Evolutionary conservation across 2,797 vertebrate species (phyloP), one percentile per base, ranked within the genome.

Genomic region (Chrosomus eos): DNA sequence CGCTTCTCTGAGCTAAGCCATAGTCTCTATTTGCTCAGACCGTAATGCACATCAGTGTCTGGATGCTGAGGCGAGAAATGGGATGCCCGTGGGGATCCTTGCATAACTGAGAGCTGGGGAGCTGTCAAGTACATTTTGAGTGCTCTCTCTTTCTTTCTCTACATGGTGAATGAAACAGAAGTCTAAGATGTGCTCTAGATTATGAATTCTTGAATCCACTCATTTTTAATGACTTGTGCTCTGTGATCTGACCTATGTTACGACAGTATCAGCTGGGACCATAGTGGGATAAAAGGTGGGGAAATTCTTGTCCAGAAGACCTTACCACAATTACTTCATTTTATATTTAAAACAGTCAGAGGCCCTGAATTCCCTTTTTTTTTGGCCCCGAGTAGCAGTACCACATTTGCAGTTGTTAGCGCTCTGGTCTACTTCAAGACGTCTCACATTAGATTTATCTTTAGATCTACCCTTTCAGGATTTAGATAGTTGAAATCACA

Each of bases 51-150:
- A 79, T 82, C 64, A 71, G 48, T 40, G 19, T 66, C 62, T 82
- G 40, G 26, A 70, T 82, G 70, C 33, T 74, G 85, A 82, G 84
- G 75, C 68, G 23, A 53, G 77, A 74, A 36, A 68, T 31, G 11
- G 45, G 45, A n/a, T 74, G 31, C 62, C 72, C 70, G 31, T 68
- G 78, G 73, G 62, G 38, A 66, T 62, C 53, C 81, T 74, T 86
- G 84, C 51, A 38, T 84, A 75, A 83, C 53, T n/a, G 60, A 81
- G 73, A 79, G 55, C 48, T 40, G 66, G 85, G 86, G 55, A 86
- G 78, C 53, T 80, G 71, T 84, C 82, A 84, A 38, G 87, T 70
- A 67, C 62, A 81, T 81, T 81, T 75, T 67, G 21, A 64, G 53
- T 73, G 31, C 18, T 28, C 40, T 73, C 55, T 64, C 53, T 70